Evolutionary conservation across 2,888 invertebrate genomes (phyloP).

Genomic region (Heliconius cydno): DNA sequence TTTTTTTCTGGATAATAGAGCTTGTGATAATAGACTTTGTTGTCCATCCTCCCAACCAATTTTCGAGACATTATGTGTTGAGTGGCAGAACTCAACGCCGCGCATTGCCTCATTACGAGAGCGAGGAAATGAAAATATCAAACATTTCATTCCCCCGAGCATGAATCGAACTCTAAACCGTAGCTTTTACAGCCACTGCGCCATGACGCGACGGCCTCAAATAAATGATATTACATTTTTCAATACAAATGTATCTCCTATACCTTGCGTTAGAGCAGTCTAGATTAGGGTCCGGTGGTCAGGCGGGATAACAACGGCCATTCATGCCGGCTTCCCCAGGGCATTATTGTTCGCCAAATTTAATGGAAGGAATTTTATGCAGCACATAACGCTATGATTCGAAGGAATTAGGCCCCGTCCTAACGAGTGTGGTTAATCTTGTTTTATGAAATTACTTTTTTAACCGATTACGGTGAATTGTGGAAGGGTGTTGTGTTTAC

Average conservation of each 20-base stretch:
- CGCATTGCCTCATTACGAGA: not conserved
- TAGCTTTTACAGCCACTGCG: too few relatives aligned
- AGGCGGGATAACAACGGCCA: conserved; percentile 60
- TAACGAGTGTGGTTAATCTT: conserved; percentile 19
- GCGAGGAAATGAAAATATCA: not conserved
- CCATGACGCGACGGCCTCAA: too few relatives aligned
- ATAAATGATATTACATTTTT: not conserved
- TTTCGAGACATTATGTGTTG: not conserved
- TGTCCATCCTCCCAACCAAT: not conserved
- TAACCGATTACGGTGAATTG: not conserved
- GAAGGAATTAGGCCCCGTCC: conserved; percentile 40
- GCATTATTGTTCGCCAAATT: conserved; percentile 68
- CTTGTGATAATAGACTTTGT: not conserved
- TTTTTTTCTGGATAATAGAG: not conserved
- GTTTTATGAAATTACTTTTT: conserved; percentile 20
- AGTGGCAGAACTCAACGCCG: not conserved
- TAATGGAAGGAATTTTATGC: conserved; percentile 64
- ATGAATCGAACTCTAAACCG: too few relatives aligned
- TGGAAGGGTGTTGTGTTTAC: not conserved
- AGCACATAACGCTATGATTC: conserved; percentile 52
- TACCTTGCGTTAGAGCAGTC: conserved; percentile 48
- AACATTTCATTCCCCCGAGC: too few relatives aligned
- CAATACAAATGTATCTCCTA: conserved; percentile 28
- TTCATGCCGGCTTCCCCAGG: conserved; percentile 56
- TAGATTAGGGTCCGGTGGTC: conserved; percentile 64